phyloP scores from a whole-genome alignment of 2,888 invertebrate genomes.

The Nomada ferruginata region DNA sequence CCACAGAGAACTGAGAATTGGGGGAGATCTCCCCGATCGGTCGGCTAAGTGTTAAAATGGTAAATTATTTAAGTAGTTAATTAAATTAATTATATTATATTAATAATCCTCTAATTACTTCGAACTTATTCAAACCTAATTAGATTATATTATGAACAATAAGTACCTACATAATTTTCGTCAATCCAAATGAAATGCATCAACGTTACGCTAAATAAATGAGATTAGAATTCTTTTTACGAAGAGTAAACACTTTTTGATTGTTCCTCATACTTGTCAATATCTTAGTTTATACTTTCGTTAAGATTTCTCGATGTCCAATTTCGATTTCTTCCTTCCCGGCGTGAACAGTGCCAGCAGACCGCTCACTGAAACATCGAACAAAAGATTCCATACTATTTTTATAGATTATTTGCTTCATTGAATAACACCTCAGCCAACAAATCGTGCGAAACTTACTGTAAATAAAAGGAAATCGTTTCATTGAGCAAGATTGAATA shows the following conservation, averaged over 20 bases:
- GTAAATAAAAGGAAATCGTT: too few relatives aligned
- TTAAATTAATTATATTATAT: too few relatives aligned
- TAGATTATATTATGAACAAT: background rate
- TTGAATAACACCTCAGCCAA: too few relatives aligned
- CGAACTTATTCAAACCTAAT: background rate
- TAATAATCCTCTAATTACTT: constrained; percentile 15
- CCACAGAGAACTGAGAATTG: too few relatives aligned
- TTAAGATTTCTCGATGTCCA: constrained; percentile 39
- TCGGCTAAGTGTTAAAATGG: too few relatives aligned
- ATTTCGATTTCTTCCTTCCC: constrained; percentile 52
- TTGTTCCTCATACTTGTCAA: background rate
- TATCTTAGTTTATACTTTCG: constrained; percentile 5
- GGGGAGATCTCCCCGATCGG: too few relatives aligned
- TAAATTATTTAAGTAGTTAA: background rate
- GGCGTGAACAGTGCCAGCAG: constrained; percentile 90
- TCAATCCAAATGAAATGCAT: constrained; percentile 34
- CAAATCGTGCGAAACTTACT: too few relatives aligned
- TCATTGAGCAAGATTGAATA: too few relatives aligned
- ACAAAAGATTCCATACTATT: background rate
- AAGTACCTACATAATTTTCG: constrained; percentile 9
- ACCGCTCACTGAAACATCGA: constrained; percentile 87
- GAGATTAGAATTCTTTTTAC: background rate
- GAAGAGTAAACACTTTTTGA: background rate
- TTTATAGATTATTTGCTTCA: too few relatives aligned
- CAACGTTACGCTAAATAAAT: constrained; percentile 2